These are phyloP conservation scores for Dinocampus coccinellae DNA, from an alignment of 2,888 invertebrate genomes.

Conservation along the genomic window DNA sequence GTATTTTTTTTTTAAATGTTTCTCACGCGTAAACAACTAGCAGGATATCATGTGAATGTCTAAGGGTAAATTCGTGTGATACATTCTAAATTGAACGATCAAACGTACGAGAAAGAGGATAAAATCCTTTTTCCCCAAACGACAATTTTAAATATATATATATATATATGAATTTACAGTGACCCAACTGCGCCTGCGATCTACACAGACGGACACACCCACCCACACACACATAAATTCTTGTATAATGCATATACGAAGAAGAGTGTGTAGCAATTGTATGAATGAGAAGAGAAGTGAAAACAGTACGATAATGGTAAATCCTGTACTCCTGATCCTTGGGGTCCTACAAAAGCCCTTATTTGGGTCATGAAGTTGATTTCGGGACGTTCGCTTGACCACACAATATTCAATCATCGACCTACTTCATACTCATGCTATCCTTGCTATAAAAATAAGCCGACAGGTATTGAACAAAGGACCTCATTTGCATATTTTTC, in stretches of 20 bases:
- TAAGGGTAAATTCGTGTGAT: not conserved
- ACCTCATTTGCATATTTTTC: conserved; percentile 67
- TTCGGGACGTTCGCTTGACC: conserved; percentile 41
- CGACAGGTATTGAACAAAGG: conserved; percentile 69
- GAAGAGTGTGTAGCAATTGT: conserved; percentile 44
- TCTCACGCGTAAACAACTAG: conserved; percentile 67
- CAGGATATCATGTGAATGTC: conserved; percentile 60
- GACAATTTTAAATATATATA: not conserved
- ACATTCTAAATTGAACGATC: conserved; percentile 31
- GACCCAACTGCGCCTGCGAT: not conserved
- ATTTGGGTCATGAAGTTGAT: conserved; percentile 66
- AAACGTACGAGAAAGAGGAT: conserved; percentile 1
- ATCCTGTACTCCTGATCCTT: conserved; percentile 63
- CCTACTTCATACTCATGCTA: conserved; percentile 56
- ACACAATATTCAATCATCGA: conserved; percentile 34
- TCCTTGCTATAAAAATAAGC: conserved; percentile 66
- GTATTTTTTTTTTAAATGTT: conserved; percentile 62
- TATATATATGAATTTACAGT: not conserved
- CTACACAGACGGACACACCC: not conserved
- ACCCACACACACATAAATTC: not conserved
- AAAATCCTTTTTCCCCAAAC: conserved; percentile 8
- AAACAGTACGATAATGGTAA: not conserved
- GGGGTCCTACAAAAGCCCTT: conserved; percentile 69
- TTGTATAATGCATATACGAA: not conserved
- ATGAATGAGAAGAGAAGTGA: conserved; percentile 39